Base-by-base conservation (phyloP, 2,888 invertebrate species). In the Synanthedon vespiformis region DNA sequence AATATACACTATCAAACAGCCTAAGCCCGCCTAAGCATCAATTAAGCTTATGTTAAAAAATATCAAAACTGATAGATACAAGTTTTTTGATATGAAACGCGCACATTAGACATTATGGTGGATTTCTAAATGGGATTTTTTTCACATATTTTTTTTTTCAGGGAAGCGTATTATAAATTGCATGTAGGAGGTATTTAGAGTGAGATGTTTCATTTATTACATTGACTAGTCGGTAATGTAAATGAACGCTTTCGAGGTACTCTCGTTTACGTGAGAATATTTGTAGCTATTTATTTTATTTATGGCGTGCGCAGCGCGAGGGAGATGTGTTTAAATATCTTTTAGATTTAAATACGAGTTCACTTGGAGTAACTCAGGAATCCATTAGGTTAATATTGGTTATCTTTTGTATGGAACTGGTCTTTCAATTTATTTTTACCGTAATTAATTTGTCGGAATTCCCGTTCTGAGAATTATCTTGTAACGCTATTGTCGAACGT, bases 251-350 rank as follows among this genome's bases (percentile, higher is more conserved):
- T 80, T 77, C 77, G 78, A 76, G 72, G 80, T 84, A 81, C 80
- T 48, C 22, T 77, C 77, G 80, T 72, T 83, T 85, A 85, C 86
- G 86, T 87, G 86, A 87, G 85, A 86, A 86, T 86, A 87, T 87
- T 84, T 85, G 80, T 86, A 44, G 13, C 44, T 44, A 84, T 86
- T 86, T 85, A 83, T 85, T 85, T 86, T 83, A 86, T 87, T 86
- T 86, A 86, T 84, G 85, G 85, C 71, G 67, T 67, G 77, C 72
- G 71, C 69, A 69, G 74, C 66, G 77, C 80, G 80, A 80, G 80
- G 81, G 81, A 75, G 82, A 79, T 83, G 80, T 77, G 80, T 82
- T 84, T 77, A 85, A 85, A 85, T 85, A 85, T 82, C 83, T 85
- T 34, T 76, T 68, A 77, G 77, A 84, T 84, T 86, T 78, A 80